Evolutionary conservation across 2,113 vertebrate species (phyloP).

Genomic region (Ictalurus furcatus): DNA sequence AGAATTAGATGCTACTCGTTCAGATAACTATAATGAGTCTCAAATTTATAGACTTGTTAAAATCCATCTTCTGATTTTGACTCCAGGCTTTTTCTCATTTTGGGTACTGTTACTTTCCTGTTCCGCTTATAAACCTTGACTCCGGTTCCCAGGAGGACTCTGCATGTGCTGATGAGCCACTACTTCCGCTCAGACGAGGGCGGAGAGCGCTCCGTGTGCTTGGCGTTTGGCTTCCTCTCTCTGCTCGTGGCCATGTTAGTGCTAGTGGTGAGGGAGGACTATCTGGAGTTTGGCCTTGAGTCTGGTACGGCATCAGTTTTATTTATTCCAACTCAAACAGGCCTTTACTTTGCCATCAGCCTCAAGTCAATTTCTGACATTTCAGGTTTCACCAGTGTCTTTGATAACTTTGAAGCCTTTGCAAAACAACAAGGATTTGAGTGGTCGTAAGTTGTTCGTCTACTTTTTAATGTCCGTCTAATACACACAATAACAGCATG

Average conservation of each 20-base stretch:
- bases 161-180: slow-evolving; percentile 83
- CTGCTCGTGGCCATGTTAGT: slow-evolving; percentile 91
- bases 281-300: slow-evolving; percentile 91
- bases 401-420: slow-evolving; percentile 79
- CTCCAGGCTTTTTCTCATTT: neutral
- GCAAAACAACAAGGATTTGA: slow-evolving; percentile 82
- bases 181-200: slow-evolving; percentile 90
- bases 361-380: neutral
- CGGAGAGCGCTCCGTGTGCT: slow-evolving; percentile 91
- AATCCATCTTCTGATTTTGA: neutral
- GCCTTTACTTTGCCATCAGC: neutral
- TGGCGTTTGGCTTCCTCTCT: slow-evolving; percentile 86
- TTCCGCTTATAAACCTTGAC: slow-evolving; percentile 40
- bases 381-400: slow-evolving; percentile 78
- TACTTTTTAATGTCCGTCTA: neutral
- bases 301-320: slow-evolving; percentile 65
- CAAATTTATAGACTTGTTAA: neutral
- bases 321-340: neutral
- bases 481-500: neutral
- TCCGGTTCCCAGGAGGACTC: slow-evolving; percentile 76
- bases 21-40: neutral
- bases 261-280: slow-evolving; percentile 84
- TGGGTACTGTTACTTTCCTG: neutral
- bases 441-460: slow-evolving; percentile 83
- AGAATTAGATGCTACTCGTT: neutral